Evolutionary conservation across 30 jellyfish, hydroid and myxozoan genomes (phyloP).

Genomic region (Chironex yamaguchii): DNA sequence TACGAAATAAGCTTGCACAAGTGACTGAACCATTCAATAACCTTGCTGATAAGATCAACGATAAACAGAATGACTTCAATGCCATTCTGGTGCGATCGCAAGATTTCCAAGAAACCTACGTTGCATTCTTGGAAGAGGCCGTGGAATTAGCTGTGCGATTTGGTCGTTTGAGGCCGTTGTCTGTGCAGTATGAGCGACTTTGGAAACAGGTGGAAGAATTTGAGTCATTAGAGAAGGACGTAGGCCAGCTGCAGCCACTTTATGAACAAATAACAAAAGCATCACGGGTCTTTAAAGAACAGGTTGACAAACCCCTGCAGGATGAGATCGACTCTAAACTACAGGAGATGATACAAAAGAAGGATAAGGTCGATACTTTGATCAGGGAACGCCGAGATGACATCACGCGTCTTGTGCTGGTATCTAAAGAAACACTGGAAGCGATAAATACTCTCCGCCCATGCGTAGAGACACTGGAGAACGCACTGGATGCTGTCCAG

Average conservation of each 20-base stretch:
- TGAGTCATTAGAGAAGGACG: conserved; percentile 79
- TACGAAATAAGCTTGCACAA: conserved; percentile 61
- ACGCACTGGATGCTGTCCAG: conserved; percentile 2
- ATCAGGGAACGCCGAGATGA: conserved; percentile 59
- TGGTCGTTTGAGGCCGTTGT: conserved; percentile 67
- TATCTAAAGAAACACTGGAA: conserved; percentile 59
- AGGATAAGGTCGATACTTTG: conserved; percentile 35
- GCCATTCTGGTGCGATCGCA: conserved; percentile 72
- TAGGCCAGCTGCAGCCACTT: conserved; percentile 68
- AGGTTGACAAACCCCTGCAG: conserved; percentile 22
- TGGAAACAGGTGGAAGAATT: conserved; percentile 83
- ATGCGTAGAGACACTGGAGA: conserved; percentile 51
- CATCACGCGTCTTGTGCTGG: conserved; percentile 66
- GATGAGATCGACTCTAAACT: conserved; percentile 66
- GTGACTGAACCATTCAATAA: conserved; percentile 73
- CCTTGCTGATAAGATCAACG: conserved; percentile 83
- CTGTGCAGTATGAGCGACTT: conserved; percentile 71
- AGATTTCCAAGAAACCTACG: conserved; percentile 55
- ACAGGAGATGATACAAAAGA: conserved; percentile 68
- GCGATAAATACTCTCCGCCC: conserved; percentile 49
- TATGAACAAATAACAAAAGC: conserved; percentile 49
- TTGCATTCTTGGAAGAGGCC: conserved; percentile 64
- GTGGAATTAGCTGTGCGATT: conserved; percentile 73
- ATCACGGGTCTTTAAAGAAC: conserved; percentile 12
- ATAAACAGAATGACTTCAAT: conserved; percentile 75